Base-by-base conservation (phyloP, 2,797 vertebrate genomes). In the Carapus acus region DNA sequence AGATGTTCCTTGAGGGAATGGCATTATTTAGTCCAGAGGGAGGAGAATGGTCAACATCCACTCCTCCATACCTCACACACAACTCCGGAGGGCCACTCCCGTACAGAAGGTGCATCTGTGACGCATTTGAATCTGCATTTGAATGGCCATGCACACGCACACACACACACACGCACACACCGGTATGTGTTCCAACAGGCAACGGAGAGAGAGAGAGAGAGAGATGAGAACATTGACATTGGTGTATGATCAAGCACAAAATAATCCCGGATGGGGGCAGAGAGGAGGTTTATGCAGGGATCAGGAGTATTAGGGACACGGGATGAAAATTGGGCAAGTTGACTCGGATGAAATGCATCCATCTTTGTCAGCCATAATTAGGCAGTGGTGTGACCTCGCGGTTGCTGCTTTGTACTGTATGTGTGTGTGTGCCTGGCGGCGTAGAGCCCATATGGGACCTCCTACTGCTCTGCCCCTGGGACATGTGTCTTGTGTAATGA, bases 381-480 rank as follows among this genome's bases (percentile, higher is more conserved):
- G 63, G 67, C 67, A 63, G 65, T 59, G 45, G 33, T 68, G 73
- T 75, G 77, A 75, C 79, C 73, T 73, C 56, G 67, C 55, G 69
- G 73, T 74, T 74, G 64, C 53, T 73, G 73, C 73, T 57, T 39
- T 62, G 57, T 56, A 68, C n/a, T n/a, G n/a, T n/a, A n/a, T n/a
- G n/a, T 67, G 64, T 69, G 59, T 68, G 60, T 61, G 61, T 31
- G 70, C 27, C 65, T 65, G 67, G 69, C 73, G 69, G 76, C 76
- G 62, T 76, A 77, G 71, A 71, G 69, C 71, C 76, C 77, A 77
- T 79, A 77, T 76, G 79, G 73, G 78, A 77, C 83, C 83, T 67
- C 80, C 82, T 71, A 69, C 73, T 63, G 80, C 56, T 78, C 50
- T 80, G 81, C 82, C 80, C 79, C 80, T 80, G 83, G 81, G 80